A percentile compares a stretch with the other conserved stretches of the same genome.
phyloP scores from a whole-genome alignment of 2,113 vertebrate species.

The Ophiodon elongatus region DNA sequence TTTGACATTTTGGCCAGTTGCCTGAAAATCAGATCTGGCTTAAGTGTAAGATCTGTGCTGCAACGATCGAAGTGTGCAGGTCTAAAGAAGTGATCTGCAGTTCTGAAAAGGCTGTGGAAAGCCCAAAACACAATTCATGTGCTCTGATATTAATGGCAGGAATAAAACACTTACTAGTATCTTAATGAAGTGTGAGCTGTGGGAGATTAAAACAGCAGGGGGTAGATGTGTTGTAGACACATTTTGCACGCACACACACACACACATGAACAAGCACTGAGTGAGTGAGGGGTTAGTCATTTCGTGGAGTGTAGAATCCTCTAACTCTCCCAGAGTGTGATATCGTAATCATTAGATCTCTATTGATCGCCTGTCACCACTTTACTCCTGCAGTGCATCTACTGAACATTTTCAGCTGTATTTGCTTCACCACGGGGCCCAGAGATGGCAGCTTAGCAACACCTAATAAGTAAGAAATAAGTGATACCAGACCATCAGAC shows the following conservation, averaged over 20 bases:
- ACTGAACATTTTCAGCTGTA: slow-evolving; percentile 48
- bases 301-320: slow-evolving; percentile 5
- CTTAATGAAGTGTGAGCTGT: slow-evolving; percentile 38
- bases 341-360: slow-evolving; percentile 64
- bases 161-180: slow-evolving; percentile 4
- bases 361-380: slow-evolving; percentile 70
- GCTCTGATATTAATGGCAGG: slow-evolving; percentile 25
- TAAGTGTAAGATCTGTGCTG: slow-evolving; percentile 2
- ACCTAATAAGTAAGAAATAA: slow-evolving; percentile 30
- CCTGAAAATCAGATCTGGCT: slow-evolving; percentile 11
- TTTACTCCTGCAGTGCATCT: slow-evolving; percentile 49
- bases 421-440: slow-evolving; percentile 48
- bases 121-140: slow-evolving; percentile 3
- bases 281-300: slow-evolving; percentile 11
- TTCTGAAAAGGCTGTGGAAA: neutral
- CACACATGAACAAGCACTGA: slow-evolving; percentile 3
- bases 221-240: slow-evolving; percentile 31
- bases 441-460: slow-evolving; percentile 46
- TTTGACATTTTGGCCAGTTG: neutral
- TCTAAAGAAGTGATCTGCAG: slow-evolving; percentile 4
- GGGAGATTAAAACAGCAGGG: slow-evolving; percentile 53
- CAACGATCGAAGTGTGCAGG: neutral
- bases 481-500: slow-evolving; percentile 31
- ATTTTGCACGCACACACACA: slow-evolving; percentile 17
- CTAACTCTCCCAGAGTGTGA: slow-evolving; percentile 50